These are phyloP conservation scores for Elgaria multicarinata DNA, from an alignment of 2,113 vertebrate genomes.

Conservation along the genomic window DNA sequence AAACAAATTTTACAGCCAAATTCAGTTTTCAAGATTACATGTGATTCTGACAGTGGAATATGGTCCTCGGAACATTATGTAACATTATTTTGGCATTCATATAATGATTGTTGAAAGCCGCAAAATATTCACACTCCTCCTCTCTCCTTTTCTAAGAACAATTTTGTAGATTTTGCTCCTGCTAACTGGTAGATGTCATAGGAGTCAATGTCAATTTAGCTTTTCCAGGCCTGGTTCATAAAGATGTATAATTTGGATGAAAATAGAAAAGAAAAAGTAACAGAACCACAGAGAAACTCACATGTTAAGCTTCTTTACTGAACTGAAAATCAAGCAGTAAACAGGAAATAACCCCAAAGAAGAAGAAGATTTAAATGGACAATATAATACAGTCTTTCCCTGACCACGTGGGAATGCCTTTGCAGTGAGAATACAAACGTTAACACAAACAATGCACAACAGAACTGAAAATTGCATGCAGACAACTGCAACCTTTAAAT, in stretches of 20 bases:
- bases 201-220: neutral
- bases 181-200: neutral
- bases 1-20: conserved; percentile 3
- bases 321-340: neutral
- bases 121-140: neutral
- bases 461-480: neutral
- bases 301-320: neutral
- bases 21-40: neutral
- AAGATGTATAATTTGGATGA: neutral
- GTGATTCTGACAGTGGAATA: neutral
- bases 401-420: neutral
- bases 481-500: too few species aligned
- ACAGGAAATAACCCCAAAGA: neutral
- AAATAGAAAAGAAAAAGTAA: neutral
- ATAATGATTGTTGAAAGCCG: neutral
- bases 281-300: neutral
- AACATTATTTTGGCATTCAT: conserved; percentile 14
- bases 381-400: neutral
- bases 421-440: neutral
- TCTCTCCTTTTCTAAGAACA: neutral
- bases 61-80: neutral
- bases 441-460: neutral
- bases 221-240: neutral
- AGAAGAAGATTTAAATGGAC: neutral
- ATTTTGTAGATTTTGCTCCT: neutral